Conservation (phyloP, 1,140 invertebrate genomes). For the Cheumatopsyche charites region DNA sequence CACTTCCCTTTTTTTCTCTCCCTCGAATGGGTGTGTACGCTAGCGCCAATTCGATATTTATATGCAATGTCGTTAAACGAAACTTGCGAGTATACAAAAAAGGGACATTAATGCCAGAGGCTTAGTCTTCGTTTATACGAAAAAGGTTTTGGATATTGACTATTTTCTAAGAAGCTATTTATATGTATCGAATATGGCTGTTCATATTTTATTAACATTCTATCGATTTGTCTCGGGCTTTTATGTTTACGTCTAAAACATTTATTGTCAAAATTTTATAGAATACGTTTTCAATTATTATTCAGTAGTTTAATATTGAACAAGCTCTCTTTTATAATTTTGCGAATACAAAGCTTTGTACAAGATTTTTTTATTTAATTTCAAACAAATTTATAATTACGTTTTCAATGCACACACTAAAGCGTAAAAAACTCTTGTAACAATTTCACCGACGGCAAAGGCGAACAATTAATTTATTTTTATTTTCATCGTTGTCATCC, state of each 20-base stretch:
- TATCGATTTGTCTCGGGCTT: too few species aligned
- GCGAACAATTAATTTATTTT: conserved; percentile 15
- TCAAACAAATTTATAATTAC: too few species aligned
- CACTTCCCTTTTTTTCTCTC: not conserved
- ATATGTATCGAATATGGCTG: not conserved
- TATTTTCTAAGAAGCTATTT: not conserved
- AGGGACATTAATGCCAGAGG: not conserved
- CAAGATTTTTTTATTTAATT: too few species aligned
- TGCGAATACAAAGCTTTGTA: too few species aligned
- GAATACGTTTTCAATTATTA: too few species aligned
- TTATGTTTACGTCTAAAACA: too few species aligned
- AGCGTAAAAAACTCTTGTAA: not conserved
- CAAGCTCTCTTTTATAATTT: too few species aligned
- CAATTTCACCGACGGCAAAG: not conserved
- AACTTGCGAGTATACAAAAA: not conserved
- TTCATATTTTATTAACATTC: not conserved
- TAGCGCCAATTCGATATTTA: conserved; percentile 10
- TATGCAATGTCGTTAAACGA: conserved; percentile 1
- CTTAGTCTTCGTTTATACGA: too few species aligned
- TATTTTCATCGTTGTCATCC: conserved; percentile 6
- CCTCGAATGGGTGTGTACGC: not conserved
- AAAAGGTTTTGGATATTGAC: too few species aligned
- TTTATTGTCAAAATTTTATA: too few species aligned
- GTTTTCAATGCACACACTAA: too few species aligned
- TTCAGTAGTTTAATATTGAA: too few species aligned